Base-by-base conservation (phyloP, 2,113 vertebrate genomes). In the Struthidea cinerea region DNA sequence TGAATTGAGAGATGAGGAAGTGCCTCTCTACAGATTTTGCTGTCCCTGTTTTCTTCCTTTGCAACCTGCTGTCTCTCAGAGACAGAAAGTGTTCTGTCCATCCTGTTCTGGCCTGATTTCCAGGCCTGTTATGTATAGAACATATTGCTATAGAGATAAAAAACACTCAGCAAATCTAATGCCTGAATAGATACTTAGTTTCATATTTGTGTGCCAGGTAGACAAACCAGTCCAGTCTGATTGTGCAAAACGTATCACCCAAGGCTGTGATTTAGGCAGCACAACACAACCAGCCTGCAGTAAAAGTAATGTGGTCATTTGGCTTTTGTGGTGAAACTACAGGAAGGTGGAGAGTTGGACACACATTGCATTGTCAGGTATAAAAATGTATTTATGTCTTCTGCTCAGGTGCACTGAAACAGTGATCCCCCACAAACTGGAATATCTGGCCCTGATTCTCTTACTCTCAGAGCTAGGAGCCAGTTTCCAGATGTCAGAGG, bases 401-500 rank as follows among this genome's bases (percentile, higher is more conserved):
- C 52, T 55, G 9, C 16, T 76, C 70, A 46, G 53, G 61, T 60
- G 53, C 49, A 30, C n/a, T 49, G 59, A 30, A 83, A 9, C 4
- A 42, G 7, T 7, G 59, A 8, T 30, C 23, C 21, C 18, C 27
- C 33, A 42, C 6, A 18, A 22, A 5, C 11, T 47, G 73, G 60
- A 81, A 15, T 81, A 24, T 28, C 33, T 47, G 35, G n/a, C 24
- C 23, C 42, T 81, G 23, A 26, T 32, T 70, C 82, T 63, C 55
- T 70, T 11, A 3, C 30, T 59, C 0, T 39, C 9, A 7, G 27
- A 50, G 30, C 0, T 67, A 55, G 59, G 55, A 80, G 19, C 4
- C 28, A 5, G 2, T 19, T 44, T 73, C 39, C 76, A 86, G 75
- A 9, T 24, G 63, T 41, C 39, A 63, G 70, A 68, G 82, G 24